Base-by-base conservation (phyloP, 2,113 vertebrate species). In the Myrmophylax atrothorax region DNA sequence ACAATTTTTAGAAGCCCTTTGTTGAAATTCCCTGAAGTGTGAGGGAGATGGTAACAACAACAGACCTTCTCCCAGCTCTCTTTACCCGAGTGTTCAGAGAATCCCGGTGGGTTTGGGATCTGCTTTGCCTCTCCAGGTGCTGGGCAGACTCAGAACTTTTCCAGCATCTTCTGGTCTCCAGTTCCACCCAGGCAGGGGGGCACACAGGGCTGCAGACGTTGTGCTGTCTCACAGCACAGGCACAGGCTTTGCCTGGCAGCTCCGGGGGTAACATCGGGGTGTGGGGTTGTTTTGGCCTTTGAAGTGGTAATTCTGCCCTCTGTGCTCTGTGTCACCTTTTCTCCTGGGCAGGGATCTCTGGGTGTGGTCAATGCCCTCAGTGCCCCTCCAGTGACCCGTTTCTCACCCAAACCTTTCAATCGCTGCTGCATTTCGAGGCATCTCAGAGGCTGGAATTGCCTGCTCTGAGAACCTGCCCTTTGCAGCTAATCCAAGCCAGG, bases 331-430 rank as follows among this genome's bases (percentile, higher is more conserved):
- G 26, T 31, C 50, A 2, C 50, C 79, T 53, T 18, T 6, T 14
- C 1, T 10, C 19, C 0, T 1, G 22, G 9, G 33, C 19, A 1
- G 6, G 20, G 44, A 2, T 38, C 35, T 8, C 26, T 49, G 76
- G 63, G 6, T 7, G 9, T 6, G 49, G 29, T n/a, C 7, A 1
- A 7, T 25, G 17, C 18, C 24, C 14, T 18, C 46, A 7, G 59
- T 7, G 53, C 14, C 33, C 31, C 23, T 9, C 18, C 12, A 15
- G 13, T 42, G 11, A 7, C 11, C 1, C 0, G 2, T 55, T 81
- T 28, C 35, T 72, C 19, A 16, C 52, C 28, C 33, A 1, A 5
- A 23, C 4, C 53, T 33, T 46, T 13, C 55, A 6, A 3, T n/a
- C 44, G 55, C 17, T 10, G 33, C 20, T 53, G 22, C 6, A 12